These are phyloP conservation scores for Lichenostomus cassidix DNA, from an alignment of 2,113 vertebrate genomes.

Conservation along the genomic window DNA sequence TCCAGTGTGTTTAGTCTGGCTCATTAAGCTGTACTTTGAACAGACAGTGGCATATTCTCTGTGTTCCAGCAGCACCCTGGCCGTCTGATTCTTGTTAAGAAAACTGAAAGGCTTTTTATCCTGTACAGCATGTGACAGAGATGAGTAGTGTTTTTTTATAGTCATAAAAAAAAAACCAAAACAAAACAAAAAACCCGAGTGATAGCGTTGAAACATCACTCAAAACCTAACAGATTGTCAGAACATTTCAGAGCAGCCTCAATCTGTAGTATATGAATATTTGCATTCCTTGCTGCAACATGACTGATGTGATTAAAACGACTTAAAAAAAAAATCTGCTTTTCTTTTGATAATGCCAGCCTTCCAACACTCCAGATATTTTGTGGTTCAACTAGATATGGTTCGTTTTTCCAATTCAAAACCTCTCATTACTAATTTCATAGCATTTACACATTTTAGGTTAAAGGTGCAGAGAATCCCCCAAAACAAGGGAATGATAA, in stretches of 20 bases:
- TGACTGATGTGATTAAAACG: constrained; percentile 26
- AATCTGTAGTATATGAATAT: constrained; percentile 50
- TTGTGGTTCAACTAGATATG: not conserved
- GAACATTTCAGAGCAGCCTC: constrained; percentile 54
- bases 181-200: constrained; percentile 48
- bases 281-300: constrained; percentile 39
- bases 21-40: constrained; percentile 62
- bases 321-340: not conserved
- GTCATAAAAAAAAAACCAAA: not conserved
- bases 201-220: constrained; percentile 59
- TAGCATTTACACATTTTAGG: not conserved
- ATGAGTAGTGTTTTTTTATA: constrained; percentile 57
- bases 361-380: not conserved
- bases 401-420: not conserved
- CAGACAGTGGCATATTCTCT: constrained; percentile 60
- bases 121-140: constrained; percentile 52
- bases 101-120: constrained; percentile 60
- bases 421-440: not conserved
- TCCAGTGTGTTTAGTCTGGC: constrained; percentile 43
- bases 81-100: constrained; percentile 60
- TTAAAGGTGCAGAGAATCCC: not conserved
- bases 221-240: constrained; percentile 64
- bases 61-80: constrained; percentile 58
- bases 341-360: not conserved
- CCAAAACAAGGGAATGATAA: not conserved